These are phyloP conservation scores for Ornithoptera alexandrae DNA, from an alignment of 2,888 invertebrate genomes.

Conservation along the genomic window DNA sequence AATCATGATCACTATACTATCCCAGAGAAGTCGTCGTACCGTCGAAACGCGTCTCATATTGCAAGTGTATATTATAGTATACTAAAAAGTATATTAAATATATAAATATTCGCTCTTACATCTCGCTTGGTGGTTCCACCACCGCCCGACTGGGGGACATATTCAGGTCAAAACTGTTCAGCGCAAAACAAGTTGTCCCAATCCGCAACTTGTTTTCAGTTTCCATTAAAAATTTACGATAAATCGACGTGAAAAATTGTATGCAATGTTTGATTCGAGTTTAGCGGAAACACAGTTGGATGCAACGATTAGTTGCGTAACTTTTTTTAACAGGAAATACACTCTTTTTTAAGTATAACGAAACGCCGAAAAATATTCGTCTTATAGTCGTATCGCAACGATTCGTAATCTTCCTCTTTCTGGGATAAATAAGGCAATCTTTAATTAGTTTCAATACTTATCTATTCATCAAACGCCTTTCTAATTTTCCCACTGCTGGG, in stretches of 20 bases:
- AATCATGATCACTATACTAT: too few species aligned
- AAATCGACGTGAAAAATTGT: conserved; percentile 25
- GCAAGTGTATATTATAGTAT: neutral
- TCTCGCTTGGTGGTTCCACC: conserved; percentile 3
- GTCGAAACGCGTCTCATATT: neutral
- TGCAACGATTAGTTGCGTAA: neutral
- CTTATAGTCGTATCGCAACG: too few species aligned
- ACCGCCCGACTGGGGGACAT: conserved; percentile 12
- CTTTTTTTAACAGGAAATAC: too few species aligned
- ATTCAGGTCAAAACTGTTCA: conserved; percentile 26
- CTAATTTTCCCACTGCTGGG: too few species aligned
- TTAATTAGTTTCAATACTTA: too few species aligned
- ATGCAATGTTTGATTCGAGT: conserved; percentile 15
- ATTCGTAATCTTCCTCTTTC: too few species aligned
- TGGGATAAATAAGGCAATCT: too few species aligned
- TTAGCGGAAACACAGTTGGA: conserved; percentile 1
- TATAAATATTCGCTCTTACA: neutral
- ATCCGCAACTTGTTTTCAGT: conserved; percentile 26
- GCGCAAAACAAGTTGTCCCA: conserved; percentile 24
- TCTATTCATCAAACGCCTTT: too few species aligned
- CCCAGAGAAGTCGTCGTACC: too few species aligned
- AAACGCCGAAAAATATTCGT: too few species aligned
- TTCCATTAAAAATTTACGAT: conserved; percentile 29
- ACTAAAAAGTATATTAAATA: neutral
- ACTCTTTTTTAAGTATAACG: too few species aligned